Percentiles rank a stretch among this genome's conserved stretches.
Evolutionary conservation across 92 coral and sea anemone genomes (phyloP).

Genomic region (Epizoanthus stellaris): DNA sequence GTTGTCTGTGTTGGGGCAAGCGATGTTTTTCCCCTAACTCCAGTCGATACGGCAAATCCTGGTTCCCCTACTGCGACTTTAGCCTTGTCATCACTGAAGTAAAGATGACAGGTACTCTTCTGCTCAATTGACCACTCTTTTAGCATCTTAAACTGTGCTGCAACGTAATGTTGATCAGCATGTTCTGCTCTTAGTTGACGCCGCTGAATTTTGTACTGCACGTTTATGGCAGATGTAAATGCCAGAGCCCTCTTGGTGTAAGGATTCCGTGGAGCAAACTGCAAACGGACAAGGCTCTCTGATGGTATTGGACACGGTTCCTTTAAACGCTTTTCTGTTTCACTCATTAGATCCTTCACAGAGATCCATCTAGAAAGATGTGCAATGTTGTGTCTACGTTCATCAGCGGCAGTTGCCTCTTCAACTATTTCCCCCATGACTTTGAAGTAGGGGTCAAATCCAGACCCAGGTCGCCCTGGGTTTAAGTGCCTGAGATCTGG

Average conservation of each 20-base stretch:
- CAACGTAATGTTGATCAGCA: slow-evolving; percentile 51
- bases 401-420: slow-evolving; percentile 27
- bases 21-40: too few species aligned
- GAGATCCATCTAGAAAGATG: slow-evolving; percentile 43
- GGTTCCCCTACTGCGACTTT: too few species aligned
- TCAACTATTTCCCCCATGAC: slow-evolving; percentile 18
- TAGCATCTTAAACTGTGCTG: slow-evolving; percentile 15
- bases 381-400: slow-evolving; percentile 52
- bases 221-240: slow-evolving; percentile 28
- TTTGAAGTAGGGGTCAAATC: slow-evolving; percentile 41
- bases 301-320: slow-evolving; percentile 52
- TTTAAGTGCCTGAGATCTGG: slow-evolving; percentile 48
- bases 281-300: slow-evolving; percentile 41
- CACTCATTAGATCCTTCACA: slow-evolving; percentile 19
- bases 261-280: slow-evolving; percentile 56
- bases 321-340: slow-evolving; percentile 25
- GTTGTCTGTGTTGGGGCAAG: too few species aligned
- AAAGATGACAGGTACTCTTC: too few species aligned
- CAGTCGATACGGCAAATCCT: too few species aligned
- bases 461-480: slow-evolving; percentile 44
- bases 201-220: slow-evolving; percentile 41
- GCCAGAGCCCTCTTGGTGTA: slow-evolving; percentile 38
- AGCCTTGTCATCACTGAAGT: too few species aligned
- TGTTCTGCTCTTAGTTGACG: slow-evolving; percentile 36
- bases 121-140: too few species aligned